phyloP scores from a whole-genome alignment of 2,113 vertebrate genomes.

The Pteruthius melanotis region DNA sequence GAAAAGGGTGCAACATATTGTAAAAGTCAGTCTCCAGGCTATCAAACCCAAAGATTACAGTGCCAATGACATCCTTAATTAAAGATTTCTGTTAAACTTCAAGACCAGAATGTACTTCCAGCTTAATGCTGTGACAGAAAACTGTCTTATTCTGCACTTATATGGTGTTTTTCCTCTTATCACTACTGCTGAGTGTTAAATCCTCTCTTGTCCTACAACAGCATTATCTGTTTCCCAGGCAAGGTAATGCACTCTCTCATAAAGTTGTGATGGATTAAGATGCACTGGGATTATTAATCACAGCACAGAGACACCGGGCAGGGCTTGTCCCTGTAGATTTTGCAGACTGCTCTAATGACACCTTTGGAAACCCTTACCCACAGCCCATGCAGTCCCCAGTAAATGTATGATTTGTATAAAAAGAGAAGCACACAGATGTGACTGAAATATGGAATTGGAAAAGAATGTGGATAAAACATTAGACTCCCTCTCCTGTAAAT shows the following conservation, averaged over 20 bases:
- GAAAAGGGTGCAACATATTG: neutral
- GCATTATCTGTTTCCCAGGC: neutral
- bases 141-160: neutral
- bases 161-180: neutral
- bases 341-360: neutral
- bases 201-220: neutral
- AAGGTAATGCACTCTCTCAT: neutral
- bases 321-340: neutral
- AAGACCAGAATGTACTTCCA: neutral
- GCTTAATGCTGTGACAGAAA: neutral
- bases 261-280: neutral
- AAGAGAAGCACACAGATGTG: neutral
- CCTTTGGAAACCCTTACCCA: neutral
- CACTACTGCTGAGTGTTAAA: neutral
- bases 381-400: neutral
- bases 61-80: neutral
- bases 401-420: neutral
- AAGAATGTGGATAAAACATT: neutral
- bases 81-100: neutral
- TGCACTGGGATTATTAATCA: neutral
- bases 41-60: neutral
- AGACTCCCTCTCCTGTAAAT: neutral
- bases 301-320: neutral
- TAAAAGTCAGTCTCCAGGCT: neutral
- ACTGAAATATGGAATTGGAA: neutral